A percentile compares a stretch with the other conserved stretches of the same genome.
phyloP scores from a whole-genome alignment of 2,113 vertebrate genomes.

The Osmerus mordax region DNA sequence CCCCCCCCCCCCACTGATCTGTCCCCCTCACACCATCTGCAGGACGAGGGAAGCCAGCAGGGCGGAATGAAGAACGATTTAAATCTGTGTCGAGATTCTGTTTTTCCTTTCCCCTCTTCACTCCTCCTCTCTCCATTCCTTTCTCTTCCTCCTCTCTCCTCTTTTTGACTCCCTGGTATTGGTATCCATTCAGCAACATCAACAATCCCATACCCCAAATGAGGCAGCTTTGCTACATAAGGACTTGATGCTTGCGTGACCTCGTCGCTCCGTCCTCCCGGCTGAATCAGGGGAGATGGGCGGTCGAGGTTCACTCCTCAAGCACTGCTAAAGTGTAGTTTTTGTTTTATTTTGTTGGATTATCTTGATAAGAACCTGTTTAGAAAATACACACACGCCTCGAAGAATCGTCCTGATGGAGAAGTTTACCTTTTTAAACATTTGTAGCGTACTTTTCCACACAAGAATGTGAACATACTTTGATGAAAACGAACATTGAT shows the following conservation, averaged over 20 bases:
- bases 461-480: conserved; percentile 66
- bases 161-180: conserved; percentile 39
- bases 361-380: conserved; percentile 72
- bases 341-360: conserved; percentile 51
- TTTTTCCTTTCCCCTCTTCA: conserved; percentile 48
- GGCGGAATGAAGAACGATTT: conserved; percentile 34
- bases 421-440: conserved; percentile 64
- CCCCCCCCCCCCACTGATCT: conserved; percentile 6
- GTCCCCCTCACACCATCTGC: conserved; percentile 39
- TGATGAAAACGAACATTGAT: conserved; percentile 42
- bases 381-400: conserved; percentile 60
- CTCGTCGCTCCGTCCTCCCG: conserved; percentile 42
- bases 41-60: conserved; percentile 56
- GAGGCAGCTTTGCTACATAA: conserved; percentile 74
- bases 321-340: conserved; percentile 68
- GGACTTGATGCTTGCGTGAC: conserved; percentile 66
- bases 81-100: conserved; percentile 58
- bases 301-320: conserved; percentile 53
- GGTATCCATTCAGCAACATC: conserved; percentile 38
- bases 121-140: conserved; percentile 19
- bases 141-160: conserved; percentile 20
- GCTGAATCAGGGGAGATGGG: conserved; percentile 26
- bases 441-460: conserved; percentile 66
- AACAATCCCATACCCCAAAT: conserved; percentile 62
- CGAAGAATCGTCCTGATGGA: conserved; percentile 52